Evolutionary conservation across 2,797 vertebrate genomes (phyloP), one percentile per base, ranked within the genome.

Genomic region (Enteromius anoplus): DNA sequence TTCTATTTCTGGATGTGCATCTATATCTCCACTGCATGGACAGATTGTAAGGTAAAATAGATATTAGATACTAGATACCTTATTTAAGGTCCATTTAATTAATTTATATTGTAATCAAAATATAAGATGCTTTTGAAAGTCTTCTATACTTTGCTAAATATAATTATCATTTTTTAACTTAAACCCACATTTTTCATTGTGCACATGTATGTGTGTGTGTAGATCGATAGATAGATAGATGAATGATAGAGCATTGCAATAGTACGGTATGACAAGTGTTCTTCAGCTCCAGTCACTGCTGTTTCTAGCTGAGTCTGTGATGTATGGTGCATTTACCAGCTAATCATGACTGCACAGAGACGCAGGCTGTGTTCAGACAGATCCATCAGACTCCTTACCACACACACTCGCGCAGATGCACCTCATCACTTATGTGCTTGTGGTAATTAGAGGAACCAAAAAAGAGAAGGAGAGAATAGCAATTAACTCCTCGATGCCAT

Each of bases 281-380:
- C 4, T 32, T 76, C 62, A 82, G 51, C 37, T 58, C 19, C 64
- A 47, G 64, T 69, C 34, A 19, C 40, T 68, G 11, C 64, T 70
- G 80, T 51, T 65, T 53, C 78, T 69, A 65, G 80, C 71, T 55
- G 72, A 45, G 62, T 58, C 10, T 68, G 49, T 76, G 64, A 82
- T 82, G 47, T 69, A 82, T 69, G 81, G 76, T 51, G 75, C 73
- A 45, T 71, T 78, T 70, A 26, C 47, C 81, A 76, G 62, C 64
- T 76, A 83, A 83, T 83, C 82, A 77, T 77, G 75, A 71, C 75
- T 51, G 37, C 65, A 40, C 73, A 70, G 71, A 75, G 81, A 32
- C 4, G 2, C 73, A 32, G 40, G 75, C 81, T 5, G 37, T 2
- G 11, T 76, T 58, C 55, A 47, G 72, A 76, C 81, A 45, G 80